Evolutionary conservation across 2,888 invertebrate species (phyloP).

Genomic region (Parnassius orleans): DNA sequence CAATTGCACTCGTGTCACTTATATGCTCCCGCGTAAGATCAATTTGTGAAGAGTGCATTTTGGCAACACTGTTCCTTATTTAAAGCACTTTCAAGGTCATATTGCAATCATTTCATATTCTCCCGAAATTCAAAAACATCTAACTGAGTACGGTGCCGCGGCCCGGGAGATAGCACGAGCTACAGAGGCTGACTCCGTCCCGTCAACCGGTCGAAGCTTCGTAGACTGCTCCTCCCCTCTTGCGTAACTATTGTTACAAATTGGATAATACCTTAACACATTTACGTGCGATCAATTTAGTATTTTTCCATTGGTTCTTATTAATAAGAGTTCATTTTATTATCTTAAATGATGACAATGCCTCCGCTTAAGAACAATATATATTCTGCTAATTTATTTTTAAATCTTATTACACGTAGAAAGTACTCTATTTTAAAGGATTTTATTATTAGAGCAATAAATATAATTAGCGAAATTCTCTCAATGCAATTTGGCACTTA

Average conservation of each 20-base stretch:
- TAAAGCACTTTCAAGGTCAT: conserved; percentile 41
- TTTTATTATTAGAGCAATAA: background rate
- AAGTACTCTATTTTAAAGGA: background rate
- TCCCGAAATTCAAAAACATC: conserved; percentile 13
- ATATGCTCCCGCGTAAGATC: conserved; percentile 3
- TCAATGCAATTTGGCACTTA: conserved; percentile 29
- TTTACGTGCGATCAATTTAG: conserved; percentile 23
- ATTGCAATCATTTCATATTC: conserved; percentile 20
- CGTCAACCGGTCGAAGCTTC: conserved; percentile 64
- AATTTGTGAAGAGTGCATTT: conserved; percentile 8
- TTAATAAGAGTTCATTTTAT: background rate
- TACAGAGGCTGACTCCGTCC: conserved; percentile 69
- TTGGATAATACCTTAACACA: conserved; percentile 39
- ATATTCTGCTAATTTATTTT: background rate
- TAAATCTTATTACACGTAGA: background rate
- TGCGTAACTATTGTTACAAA: conserved; percentile 73
- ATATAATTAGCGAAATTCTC: background rate
- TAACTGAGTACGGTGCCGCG: conserved; percentile 40
- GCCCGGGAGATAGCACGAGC: conserved; percentile 65
- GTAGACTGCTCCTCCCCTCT: conserved; percentile 66
- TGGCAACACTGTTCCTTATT: conserved; percentile 27
- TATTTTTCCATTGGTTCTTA: conserved; percentile 22
- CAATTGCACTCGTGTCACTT: conserved; percentile 1
- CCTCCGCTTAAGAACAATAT: background rate
- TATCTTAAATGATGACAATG: background rate